phyloP scores from a whole-genome alignment of 2,888 invertebrate genomes.

The Calliopum simillimum region DNA sequence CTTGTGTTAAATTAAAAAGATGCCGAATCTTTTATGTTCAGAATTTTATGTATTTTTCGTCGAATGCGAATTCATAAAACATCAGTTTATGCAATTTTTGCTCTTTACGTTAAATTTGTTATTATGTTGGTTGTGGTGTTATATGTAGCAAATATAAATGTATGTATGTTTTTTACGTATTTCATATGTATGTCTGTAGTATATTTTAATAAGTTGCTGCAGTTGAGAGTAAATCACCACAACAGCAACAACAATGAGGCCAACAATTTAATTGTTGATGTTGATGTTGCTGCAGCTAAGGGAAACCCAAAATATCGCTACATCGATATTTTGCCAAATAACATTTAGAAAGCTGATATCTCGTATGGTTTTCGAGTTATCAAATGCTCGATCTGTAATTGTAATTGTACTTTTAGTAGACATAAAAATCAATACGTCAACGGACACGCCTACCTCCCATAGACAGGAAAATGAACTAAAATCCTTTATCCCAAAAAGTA shows the following conservation, averaged over 20 bases:
- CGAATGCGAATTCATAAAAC: conserved; percentile 46
- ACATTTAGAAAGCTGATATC: no score
- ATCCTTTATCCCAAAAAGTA: no score
- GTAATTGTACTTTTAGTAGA: no score
- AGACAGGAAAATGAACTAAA: no score
- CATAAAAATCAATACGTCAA: no score
- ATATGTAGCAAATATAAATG: background rate
- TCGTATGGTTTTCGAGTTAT: no score
- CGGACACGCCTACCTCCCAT: no score
- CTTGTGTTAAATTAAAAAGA: conserved; percentile 44
- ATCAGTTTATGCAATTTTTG: conserved; percentile 23
- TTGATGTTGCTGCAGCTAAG: no score
- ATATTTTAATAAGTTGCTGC: conserved; percentile 48
- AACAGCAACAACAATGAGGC: background rate
- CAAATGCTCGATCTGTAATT: no score
- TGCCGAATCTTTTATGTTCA: conserved; percentile 51
- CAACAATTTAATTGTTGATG: conserved; percentile 1
- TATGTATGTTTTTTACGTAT: no score
- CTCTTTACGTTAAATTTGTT: background rate
- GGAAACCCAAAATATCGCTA: no score
- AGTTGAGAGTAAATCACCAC: conserved; percentile 40
- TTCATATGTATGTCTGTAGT: conserved; percentile 15
- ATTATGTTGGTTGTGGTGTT: background rate
- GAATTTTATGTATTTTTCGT: conserved; percentile 51
- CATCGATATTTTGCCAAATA: no score